Conservation (phyloP, 2,113 vertebrate genomes). For the Girardinichthys multiradiatus region DNA sequence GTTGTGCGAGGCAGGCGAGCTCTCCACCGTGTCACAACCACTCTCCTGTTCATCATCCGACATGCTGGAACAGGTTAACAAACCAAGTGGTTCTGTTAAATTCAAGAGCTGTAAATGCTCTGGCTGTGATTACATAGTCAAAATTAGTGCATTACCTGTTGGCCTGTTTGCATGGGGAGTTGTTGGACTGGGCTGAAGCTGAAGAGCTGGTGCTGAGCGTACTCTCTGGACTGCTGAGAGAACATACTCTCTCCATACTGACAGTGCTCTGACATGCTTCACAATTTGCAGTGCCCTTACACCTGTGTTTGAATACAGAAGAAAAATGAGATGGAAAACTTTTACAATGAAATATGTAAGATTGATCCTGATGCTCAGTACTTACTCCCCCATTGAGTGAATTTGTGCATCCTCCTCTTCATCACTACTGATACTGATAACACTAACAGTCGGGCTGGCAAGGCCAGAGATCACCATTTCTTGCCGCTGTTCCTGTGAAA, state of each 20-base stretch:
- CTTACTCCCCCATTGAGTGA: conserved; percentile 90
- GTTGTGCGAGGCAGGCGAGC: conserved; percentile 89
- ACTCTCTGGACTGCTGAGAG: conserved; percentile 95
- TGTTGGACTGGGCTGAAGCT: conserved; percentile 88
- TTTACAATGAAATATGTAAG: background rate
- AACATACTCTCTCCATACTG: conserved; percentile 94
- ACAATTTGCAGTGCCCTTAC: conserved; percentile 92
- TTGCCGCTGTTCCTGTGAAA: conserved; percentile 86
- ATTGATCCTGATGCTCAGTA: conserved; percentile 3
- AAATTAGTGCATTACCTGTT: conserved; percentile 83
- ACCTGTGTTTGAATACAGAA: conserved; percentile 75
- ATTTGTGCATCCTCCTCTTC: conserved; percentile 84
- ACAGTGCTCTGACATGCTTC: conserved; percentile 96
- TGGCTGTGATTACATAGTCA: background rate
- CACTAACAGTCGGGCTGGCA: conserved; percentile 90
- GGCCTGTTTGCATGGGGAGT: conserved; percentile 91
- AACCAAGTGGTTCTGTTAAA: background rate
- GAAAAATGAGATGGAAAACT: conserved; percentile 1
- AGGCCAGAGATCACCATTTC: conserved; percentile 88
- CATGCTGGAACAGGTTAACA: conserved; percentile 80
- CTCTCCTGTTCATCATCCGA: conserved; percentile 96
- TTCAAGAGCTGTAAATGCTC: background rate
- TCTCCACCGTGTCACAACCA: conserved; percentile 92
- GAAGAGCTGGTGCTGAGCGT: conserved; percentile 94
- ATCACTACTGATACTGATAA: conserved; percentile 98